phyloP scores from a whole-genome alignment of 2,888 invertebrate species.

The Parasteatoda lunata region DNA sequence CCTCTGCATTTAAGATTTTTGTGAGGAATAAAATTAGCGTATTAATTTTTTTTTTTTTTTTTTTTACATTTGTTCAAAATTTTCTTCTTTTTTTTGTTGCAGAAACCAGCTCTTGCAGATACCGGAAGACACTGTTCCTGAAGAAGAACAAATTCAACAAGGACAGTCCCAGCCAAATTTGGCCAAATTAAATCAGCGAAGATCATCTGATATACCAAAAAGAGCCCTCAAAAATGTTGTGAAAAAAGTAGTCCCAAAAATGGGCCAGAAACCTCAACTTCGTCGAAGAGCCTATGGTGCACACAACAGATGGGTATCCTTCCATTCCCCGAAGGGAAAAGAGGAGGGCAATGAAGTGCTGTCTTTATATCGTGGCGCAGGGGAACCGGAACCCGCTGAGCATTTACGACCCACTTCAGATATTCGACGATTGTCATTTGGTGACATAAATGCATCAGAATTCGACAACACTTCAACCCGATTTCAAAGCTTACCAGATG shows the following conservation, averaged over 20 bases:
- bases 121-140: conserved; percentile 37
- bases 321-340: conserved; percentile 19
- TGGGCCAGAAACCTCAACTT: conserved; percentile 28
- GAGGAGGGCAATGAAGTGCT: conserved; percentile 47
- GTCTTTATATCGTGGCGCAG: conserved; percentile 28
- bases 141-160: neutral
- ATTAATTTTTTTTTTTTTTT: too few relatives aligned
- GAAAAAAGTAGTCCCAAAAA: conserved; percentile 33
- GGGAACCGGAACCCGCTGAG: neutral
- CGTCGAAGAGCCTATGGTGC: conserved; percentile 11
- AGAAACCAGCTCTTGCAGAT: neutral
- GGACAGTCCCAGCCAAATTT: neutral
- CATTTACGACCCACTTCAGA: neutral
- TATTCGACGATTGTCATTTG: conserved; percentile 42
- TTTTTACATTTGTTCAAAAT: too few relatives aligned
- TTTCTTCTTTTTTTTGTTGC: neutral
- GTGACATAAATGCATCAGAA: conserved; percentile 19
- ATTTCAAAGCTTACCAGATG: conserved; percentile 56
- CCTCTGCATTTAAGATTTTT: too few relatives aligned
- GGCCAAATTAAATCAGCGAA: neutral
- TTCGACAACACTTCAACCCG: conserved; percentile 14
- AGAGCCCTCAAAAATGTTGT: conserved; percentile 39
- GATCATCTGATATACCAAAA: conserved; percentile 17
- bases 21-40: too few relatives aligned
- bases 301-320: conserved; percentile 60